Percentiles rank a stretch among this genome's conserved stretches.
These are phyloP conservation scores for Maniola jurtina DNA, from an alignment of 1,140 invertebrate species.

Conservation along the genomic window DNA sequence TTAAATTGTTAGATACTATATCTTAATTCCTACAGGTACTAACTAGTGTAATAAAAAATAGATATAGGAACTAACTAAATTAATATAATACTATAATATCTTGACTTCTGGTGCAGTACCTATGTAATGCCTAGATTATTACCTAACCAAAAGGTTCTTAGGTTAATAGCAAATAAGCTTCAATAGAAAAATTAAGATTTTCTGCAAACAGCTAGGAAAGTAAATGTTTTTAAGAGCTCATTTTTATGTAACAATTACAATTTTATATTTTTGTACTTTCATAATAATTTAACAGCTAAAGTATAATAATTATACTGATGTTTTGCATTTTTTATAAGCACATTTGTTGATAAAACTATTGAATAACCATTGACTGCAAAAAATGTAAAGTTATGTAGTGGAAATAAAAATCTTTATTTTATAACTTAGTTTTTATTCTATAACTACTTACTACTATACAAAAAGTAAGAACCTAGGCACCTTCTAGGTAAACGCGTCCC, in stretches of 20 bases:
- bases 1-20: no score
- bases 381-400: neutral
- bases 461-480: neutral
- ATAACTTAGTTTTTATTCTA: slow-evolving; percentile 32
- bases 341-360: neutral
- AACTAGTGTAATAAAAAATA: no score
- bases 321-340: slow-evolving; percentile 9
- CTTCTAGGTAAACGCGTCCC: no score
- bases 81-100: no score
- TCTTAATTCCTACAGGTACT: no score
- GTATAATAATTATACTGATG: neutral
- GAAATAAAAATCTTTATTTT: slow-evolving; percentile 18
- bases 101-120: no score
- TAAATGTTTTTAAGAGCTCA: neutral
- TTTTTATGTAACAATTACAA: neutral
- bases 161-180: no score
- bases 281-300: neutral
- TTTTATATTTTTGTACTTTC: slow-evolving; percentile 13
- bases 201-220: neutral
- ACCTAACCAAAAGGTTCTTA: no score
- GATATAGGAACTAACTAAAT: no score
- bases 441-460: slow-evolving; percentile 19
- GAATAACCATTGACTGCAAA: neutral
- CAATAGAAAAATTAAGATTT: neutral
- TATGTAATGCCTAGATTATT: no score